A percentile compares a stretch with the other conserved stretches of the same genome.
Conservation (phyloP, 2,113 vertebrate species). For the Forbesichthys papilliferus region DNA sequence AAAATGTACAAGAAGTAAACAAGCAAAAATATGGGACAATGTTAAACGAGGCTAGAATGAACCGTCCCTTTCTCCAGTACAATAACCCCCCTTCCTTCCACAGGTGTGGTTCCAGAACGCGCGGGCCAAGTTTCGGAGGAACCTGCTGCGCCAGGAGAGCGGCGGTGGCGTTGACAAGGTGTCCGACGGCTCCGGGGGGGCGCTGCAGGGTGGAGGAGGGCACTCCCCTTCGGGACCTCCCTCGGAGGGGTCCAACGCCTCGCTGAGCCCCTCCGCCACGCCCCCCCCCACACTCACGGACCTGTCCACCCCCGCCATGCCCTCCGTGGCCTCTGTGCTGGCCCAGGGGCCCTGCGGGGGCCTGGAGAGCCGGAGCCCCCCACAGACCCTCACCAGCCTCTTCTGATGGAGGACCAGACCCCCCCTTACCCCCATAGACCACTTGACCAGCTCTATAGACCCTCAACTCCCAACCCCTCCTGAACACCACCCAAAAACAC, state of each 20-base stretch:
- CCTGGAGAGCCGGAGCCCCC: constrained; percentile 94
- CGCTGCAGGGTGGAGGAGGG: constrained; percentile 84
- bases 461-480: no score
- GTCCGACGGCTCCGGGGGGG: constrained; percentile 84
- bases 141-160: constrained; percentile 96
- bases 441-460: no score
- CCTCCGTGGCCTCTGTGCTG: constrained; percentile 95
- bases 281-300: constrained; percentile 97
- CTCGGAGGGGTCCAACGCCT: constrained; percentile 96
- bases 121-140: constrained; percentile 96
- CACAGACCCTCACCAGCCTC: constrained; percentile 97
- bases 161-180: constrained; percentile 93
- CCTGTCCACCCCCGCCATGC: constrained; percentile 97
- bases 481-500: no score
- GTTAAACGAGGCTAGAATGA: no score
- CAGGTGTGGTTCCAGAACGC: constrained; percentile 99
- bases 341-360: constrained; percentile 85
- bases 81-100: not conserved
- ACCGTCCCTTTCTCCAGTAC: not conserved
- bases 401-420: constrained; percentile 86
- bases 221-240: constrained; percentile 90
- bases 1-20: no score
- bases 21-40: no score
- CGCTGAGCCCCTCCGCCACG: constrained; percentile 94
- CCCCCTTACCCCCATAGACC: no score